Evolutionary conservation across 2,888 invertebrate genomes (phyloP).

Genomic region (Silvanus unidentatus): DNA sequence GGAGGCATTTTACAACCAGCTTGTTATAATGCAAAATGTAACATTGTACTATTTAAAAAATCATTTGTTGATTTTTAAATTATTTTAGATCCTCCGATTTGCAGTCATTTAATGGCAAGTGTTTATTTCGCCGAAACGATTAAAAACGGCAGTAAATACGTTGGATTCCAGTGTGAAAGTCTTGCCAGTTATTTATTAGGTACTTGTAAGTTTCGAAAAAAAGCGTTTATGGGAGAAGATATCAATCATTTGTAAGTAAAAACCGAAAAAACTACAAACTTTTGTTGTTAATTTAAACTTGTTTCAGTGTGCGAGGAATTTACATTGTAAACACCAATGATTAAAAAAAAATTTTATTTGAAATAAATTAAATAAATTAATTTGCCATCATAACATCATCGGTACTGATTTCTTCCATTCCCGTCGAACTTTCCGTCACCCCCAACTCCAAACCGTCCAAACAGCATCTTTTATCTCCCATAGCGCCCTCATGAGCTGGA

Average conservation of each 20-base stretch:
- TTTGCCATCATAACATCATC: no score
- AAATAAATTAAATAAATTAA: no score
- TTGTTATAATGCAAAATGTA: slow-evolving; percentile 31
- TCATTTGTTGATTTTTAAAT: neutral
- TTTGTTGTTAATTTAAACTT: slow-evolving; percentile 14
- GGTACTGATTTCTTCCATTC: no score
- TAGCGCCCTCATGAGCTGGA: slow-evolving; percentile 49
- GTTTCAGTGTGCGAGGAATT: slow-evolving; percentile 36
- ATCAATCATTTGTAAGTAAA: slow-evolving; percentile 15
- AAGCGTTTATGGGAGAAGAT: slow-evolving; percentile 40
- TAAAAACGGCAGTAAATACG: slow-evolving; percentile 51
- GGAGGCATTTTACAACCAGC: slow-evolving; percentile 48
- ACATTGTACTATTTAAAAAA: slow-evolving; percentile 9
- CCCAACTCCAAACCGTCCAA: slow-evolving; percentile 13
- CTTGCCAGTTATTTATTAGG: slow-evolving; percentile 51
- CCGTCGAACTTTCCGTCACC: no score
- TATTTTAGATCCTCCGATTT: slow-evolving; percentile 48
- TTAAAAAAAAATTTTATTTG: neutral
- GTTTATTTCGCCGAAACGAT: slow-evolving; percentile 60
- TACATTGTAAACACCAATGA: slow-evolving; percentile 33
- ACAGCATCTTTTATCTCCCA: slow-evolving; percentile 66
- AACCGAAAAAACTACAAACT: no score
- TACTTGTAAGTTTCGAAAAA: slow-evolving; percentile 42
- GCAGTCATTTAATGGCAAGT: slow-evolving; percentile 58
- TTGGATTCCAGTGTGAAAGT: slow-evolving; percentile 56